Conservation (phyloP, 2,888 invertebrate genomes). For the Leistus spinibarbis region DNA sequence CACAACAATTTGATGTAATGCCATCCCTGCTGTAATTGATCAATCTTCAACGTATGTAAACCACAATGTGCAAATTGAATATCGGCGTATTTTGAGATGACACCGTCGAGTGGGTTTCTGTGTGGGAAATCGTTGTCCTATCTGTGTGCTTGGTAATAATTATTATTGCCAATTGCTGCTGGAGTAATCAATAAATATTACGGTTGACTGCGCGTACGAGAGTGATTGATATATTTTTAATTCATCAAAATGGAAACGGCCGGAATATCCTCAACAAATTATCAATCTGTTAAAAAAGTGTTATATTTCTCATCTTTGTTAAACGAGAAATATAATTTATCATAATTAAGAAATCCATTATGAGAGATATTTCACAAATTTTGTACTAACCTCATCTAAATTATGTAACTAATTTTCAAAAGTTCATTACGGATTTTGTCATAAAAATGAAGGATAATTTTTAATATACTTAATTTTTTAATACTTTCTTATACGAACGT, state of each 20-base stretch:
- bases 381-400: too few species aligned
- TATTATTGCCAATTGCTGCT: not conserved
- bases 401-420: too few species aligned
- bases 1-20: not conserved
- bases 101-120: not conserved
- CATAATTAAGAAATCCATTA: too few species aligned
- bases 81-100: conserved; percentile 2
- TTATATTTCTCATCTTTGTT: too few species aligned
- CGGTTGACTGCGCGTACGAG: not conserved
- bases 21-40: conserved; percentile 4
- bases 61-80: conserved; percentile 8
- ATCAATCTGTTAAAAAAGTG: too few species aligned
- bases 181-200: not conserved
- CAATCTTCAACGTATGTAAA: conserved; percentile 1
- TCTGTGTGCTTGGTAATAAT: not conserved
- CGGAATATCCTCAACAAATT: not conserved
- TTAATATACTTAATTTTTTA: too few species aligned
- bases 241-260: not conserved
- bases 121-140: not conserved
- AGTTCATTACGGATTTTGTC: too few species aligned
- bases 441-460: too few species aligned
- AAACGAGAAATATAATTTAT: too few species aligned
- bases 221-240: not conserved
- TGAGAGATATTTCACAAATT: too few species aligned
- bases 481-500: too few species aligned